phyloP scores from a whole-genome alignment of 2,797 vertebrate genomes.

The Spondyliosoma cantharus region DNA sequence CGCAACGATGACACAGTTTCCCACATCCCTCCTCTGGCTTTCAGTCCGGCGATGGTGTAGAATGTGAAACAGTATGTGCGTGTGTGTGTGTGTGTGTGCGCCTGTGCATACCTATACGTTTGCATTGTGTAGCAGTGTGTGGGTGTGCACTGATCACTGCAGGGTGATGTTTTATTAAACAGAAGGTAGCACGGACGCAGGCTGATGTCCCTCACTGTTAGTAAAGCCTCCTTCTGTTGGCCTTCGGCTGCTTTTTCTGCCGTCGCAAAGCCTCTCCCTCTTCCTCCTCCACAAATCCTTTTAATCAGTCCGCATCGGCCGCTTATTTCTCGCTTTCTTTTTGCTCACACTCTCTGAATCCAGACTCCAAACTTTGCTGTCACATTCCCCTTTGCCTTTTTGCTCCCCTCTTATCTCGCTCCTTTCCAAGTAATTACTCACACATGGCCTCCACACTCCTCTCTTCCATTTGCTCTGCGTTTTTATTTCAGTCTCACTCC shows the following conservation, averaged over 20 bases:
- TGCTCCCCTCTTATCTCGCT: slow-evolving; percentile 24
- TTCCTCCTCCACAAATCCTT: slow-evolving; percentile 14
- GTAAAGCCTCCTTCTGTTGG: slow-evolving; percentile 37
- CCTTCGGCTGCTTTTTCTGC: slow-evolving; percentile 16
- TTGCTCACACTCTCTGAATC: slow-evolving; percentile 2
- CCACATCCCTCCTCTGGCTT: slow-evolving; percentile 32
- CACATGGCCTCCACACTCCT: not conserved
- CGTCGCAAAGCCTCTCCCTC: not conserved
- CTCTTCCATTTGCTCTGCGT: slow-evolving; percentile 7
- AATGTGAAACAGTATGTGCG: slow-evolving; percentile 51
- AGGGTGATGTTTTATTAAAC: slow-evolving; percentile 77
- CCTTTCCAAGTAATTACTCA: slow-evolving; percentile 42
- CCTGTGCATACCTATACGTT: slow-evolving; percentile 23
- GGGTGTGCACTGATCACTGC: slow-evolving; percentile 59
- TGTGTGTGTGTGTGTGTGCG: not conserved
- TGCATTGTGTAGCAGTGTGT: slow-evolving; percentile 42
- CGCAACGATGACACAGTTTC: slow-evolving; percentile 37
- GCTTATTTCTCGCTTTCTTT: slow-evolving; percentile 1
- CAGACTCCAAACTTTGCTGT: slow-evolving; percentile 13
- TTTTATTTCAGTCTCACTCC: slow-evolving; percentile 23
- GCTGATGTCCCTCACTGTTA: slow-evolving; percentile 40
- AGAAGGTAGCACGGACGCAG: slow-evolving; percentile 46
- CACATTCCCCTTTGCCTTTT: not conserved
- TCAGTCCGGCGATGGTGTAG: slow-evolving; percentile 27
- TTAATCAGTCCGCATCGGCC: slow-evolving; percentile 20